Evolutionary conservation across 2,797 vertebrate genomes (phyloP).

Genomic region (Zonotrichia albicollis): DNA sequence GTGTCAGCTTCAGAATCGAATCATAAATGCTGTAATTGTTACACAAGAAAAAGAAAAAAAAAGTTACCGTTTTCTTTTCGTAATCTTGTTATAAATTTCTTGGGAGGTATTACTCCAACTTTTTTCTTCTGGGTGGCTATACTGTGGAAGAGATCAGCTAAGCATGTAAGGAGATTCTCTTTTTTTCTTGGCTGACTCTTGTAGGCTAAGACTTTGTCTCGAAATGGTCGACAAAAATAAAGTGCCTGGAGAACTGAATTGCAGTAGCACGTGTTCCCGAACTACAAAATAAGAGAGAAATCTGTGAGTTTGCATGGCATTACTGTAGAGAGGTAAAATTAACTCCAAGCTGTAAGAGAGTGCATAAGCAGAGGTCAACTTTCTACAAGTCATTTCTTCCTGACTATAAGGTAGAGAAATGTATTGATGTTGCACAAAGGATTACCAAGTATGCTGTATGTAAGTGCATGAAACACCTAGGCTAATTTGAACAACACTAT

Average conservation of each 20-base stretch:
- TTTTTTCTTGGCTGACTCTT: slow-evolving; percentile 84
- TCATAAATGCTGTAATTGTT: background rate
- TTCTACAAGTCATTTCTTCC: background rate
- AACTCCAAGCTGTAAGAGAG: background rate
- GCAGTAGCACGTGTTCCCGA: slow-evolving; percentile 86
- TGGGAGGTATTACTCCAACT: slow-evolving; percentile 84
- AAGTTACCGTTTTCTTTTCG: slow-evolving; percentile 83
- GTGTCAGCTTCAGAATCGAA: background rate
- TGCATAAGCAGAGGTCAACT: background rate
- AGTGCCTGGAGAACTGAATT: slow-evolving; percentile 87
- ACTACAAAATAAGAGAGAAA: slow-evolving; percentile 71
- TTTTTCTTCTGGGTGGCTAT: slow-evolving; percentile 87
- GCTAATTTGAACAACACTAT: background rate
- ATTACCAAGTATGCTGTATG: background rate
- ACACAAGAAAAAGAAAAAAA: background rate
- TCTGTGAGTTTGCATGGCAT: slow-evolving; percentile 21
- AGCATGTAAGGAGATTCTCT: slow-evolving; percentile 82
- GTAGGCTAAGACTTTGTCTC: slow-evolving; percentile 84
- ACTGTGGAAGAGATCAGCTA: slow-evolving; percentile 84
- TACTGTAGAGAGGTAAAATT: background rate
- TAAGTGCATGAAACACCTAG: background rate
- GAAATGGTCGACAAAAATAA: slow-evolving; percentile 86
- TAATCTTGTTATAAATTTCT: slow-evolving; percentile 85
- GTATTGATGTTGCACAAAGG: background rate
- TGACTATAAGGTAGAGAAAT: background rate